A percentile compares a stretch with the other conserved stretches of the same genome.
Evolutionary conservation across 2,797 vertebrate species (phyloP).

Genomic region (Vipera ursinii): DNA sequence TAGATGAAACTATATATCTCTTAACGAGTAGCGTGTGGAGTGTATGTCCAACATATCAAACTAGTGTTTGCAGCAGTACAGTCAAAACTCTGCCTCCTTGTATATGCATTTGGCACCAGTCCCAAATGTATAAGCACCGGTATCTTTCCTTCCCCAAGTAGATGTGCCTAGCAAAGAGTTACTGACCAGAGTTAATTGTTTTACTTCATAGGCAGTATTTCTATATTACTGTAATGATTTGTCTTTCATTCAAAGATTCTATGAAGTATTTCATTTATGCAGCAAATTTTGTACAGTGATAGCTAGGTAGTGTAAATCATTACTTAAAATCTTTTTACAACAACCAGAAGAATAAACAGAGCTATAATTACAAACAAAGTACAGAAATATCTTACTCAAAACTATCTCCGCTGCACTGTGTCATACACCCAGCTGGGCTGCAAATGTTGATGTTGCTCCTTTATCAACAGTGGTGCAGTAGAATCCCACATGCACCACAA

Average conservation of each 20-base stretch:
- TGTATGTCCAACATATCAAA: no score
- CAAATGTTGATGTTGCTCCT: background rate
- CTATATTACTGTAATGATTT: no score
- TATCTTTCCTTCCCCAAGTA: no score
- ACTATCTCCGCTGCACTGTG: background rate
- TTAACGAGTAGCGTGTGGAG: background rate
- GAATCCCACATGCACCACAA: background rate
- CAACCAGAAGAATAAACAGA: background rate
- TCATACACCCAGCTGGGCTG: background rate
- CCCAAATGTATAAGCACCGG: background rate
- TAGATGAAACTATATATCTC: background rate
- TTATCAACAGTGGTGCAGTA: background rate
- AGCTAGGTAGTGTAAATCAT: no score
- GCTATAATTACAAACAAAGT: background rate
- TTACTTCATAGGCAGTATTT: no score
- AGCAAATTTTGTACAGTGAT: background rate
- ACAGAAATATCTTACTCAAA: background rate
- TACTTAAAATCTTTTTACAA: background rate
- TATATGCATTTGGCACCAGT: no score
- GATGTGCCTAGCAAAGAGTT: no score
- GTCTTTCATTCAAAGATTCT: no score
- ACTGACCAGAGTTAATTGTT: no score
- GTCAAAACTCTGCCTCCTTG: no score
- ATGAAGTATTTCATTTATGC: no score
- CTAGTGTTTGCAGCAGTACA: no score